Percentiles rank a stretch among this genome's conserved stretches.
Conservation (phyloP, 2,113 vertebrate genomes). For the Suncus etruscus region DNA sequence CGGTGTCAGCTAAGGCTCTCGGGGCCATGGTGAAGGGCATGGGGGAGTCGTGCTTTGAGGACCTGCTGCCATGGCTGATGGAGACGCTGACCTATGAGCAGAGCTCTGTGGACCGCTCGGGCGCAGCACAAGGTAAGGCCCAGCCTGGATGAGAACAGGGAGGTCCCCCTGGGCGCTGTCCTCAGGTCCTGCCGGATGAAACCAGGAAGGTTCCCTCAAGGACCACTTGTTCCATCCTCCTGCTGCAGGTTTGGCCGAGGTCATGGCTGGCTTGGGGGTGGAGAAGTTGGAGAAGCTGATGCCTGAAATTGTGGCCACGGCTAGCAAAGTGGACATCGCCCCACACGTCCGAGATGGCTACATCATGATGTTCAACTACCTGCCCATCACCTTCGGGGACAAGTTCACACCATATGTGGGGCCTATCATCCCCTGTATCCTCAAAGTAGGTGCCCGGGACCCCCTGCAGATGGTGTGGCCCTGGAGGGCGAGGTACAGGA, state of each 20-base stretch:
- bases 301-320: slow-evolving; percentile 98
- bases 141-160: background rate
- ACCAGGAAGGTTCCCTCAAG: too few relatives aligned
- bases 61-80: slow-evolving; percentile 98
- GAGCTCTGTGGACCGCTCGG: slow-evolving; percentile 98
- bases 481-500: background rate
- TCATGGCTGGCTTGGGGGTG: slow-evolving; percentile 98
- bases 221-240: background rate
- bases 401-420: slow-evolving; percentile 98
- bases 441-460: slow-evolving; percentile 91
- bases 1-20: slow-evolving; percentile 97
- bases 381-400: slow-evolving; percentile 98
- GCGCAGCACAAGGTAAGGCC: slow-evolving; percentile 95
- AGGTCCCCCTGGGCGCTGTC: background rate
- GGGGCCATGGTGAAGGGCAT: slow-evolving; percentile 99
- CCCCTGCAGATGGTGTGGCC: background rate
- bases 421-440: slow-evolving; percentile 98
- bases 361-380: slow-evolving; percentile 99
- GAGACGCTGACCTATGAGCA: slow-evolving; percentile 98
- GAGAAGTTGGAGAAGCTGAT: slow-evolving; percentile 99
- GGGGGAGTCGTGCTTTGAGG: slow-evolving; percentile 98
- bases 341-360: slow-evolving; percentile 99
- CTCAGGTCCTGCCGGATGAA: background rate
- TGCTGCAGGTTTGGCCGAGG: slow-evolving; percentile 94
- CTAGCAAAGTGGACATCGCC: slow-evolving; percentile 97